phyloP scores from a whole-genome alignment of 1,140 invertebrate genomes.

The Calephelis virginiensis region DNA sequence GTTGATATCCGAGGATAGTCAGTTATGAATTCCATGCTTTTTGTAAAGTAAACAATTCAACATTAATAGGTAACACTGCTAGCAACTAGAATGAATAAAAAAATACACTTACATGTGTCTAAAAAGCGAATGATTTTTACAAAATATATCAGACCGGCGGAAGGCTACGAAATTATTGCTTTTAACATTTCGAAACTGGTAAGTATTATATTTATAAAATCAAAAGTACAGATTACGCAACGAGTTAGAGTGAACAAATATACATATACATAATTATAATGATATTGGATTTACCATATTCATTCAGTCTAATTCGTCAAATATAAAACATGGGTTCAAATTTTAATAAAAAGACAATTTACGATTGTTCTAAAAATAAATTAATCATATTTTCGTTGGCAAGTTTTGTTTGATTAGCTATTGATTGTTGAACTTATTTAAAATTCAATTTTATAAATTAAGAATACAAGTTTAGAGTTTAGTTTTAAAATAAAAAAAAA shows the following conservation, averaged over 20 bases:
- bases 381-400: constrained; percentile 7
- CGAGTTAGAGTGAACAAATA: constrained; percentile 2
- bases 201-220: constrained; percentile 2
- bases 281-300: not conserved
- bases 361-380: not conserved
- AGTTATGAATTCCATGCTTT: too few species aligned
- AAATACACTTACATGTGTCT: not conserved
- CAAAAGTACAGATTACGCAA: constrained; percentile 2
- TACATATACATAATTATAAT: not conserved
- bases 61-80: too few species aligned
- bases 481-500: too few species aligned
- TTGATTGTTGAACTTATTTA: not conserved
- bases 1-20: too few species aligned
- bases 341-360: not conserved
- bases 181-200: constrained; percentile 25
- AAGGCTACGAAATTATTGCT: constrained; percentile 69
- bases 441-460: not conserved
- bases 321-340: not conserved
- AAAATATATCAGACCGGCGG: constrained; percentile 50
- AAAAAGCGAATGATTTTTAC: constrained; percentile 18
- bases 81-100: too few species aligned
- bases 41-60: not conserved
- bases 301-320: not conserved
- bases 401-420: constrained; percentile 8
- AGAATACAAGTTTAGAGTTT: not conserved